phyloP scores from a whole-genome alignment of 2,888 invertebrate species.

The Reticulitermes lucifugus region DNA sequence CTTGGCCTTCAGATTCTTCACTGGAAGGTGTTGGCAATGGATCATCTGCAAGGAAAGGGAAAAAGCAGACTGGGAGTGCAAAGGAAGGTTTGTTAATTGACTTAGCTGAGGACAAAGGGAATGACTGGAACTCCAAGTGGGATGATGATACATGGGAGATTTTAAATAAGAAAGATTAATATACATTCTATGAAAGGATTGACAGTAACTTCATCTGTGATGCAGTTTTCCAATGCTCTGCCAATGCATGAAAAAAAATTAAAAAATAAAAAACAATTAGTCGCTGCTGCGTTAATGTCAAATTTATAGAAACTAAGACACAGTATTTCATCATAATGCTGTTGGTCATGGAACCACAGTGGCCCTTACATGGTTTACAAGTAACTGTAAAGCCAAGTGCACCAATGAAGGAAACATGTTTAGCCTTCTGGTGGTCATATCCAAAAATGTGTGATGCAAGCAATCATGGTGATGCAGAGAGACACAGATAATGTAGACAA shows the following conservation, averaged over 20 bases:
- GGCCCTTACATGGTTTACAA: not conserved
- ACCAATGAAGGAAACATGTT: too few species aligned
- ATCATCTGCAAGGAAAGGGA: slow-evolving; percentile 42
- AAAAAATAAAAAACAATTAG: not conserved
- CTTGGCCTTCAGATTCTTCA: slow-evolving; percentile 45
- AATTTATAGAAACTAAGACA: not conserved
- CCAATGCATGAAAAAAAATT: not conserved
- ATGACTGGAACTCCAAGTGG: slow-evolving; percentile 63
- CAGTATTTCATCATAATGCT: not conserved
- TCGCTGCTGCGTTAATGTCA: not conserved
- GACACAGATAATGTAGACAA: too few species aligned
- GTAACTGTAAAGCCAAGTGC: too few species aligned
- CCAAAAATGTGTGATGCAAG: too few species aligned
- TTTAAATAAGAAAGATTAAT: slow-evolving; percentile 64
- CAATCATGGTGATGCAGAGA: too few species aligned
- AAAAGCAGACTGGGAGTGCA: slow-evolving; percentile 55
- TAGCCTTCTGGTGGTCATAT: too few species aligned
- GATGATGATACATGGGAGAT: slow-evolving; percentile 74
- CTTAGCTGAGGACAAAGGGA: slow-evolving; percentile 54
- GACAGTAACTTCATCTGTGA: not conserved
- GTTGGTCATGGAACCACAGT: not conserved
- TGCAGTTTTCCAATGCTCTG: slow-evolving; percentile 8
- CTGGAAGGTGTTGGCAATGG: slow-evolving; percentile 3
- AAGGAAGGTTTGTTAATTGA: slow-evolving; percentile 58
- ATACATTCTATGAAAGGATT: not conserved